Conservation (phyloP, 2,113 vertebrate species). For the Camelus dromedarius region DNA sequence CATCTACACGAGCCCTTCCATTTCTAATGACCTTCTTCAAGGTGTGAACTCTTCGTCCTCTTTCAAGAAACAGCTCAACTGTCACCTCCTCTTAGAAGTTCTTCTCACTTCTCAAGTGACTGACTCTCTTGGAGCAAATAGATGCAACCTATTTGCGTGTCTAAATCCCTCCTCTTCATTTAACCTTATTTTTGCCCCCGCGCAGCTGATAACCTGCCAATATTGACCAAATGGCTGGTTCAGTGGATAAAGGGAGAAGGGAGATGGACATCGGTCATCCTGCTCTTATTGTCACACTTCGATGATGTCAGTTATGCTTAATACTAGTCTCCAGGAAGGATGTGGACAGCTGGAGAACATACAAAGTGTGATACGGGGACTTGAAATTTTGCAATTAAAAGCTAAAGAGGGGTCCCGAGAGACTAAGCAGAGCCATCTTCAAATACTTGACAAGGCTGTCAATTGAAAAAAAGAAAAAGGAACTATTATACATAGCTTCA, state of each 20-base stretch:
- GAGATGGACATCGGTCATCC: fast-evolving
- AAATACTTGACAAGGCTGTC: fast-evolving
- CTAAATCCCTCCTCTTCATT: neutral
- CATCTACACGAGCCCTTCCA: fast-evolving
- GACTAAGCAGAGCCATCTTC: neutral
- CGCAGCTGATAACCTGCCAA: neutral
- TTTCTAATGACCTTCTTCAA: neutral
- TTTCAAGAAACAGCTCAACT: neutral
- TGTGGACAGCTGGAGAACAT: neutral
- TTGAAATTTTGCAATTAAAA: neutral
- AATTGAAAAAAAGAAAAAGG: neutral
- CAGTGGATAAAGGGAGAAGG: too few species aligned
- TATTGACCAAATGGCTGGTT: neutral
- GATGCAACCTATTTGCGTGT: neutral
- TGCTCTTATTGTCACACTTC: neutral
- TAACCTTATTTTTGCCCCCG: neutral
- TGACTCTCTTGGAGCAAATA: neutral
- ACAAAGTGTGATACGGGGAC: neutral
- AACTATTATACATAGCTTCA: neutral
- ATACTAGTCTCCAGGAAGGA: neutral
- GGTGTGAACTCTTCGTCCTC: neutral
- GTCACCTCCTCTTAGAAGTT: neutral
- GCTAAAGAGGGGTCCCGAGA: neutral
- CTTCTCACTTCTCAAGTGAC: neutral
- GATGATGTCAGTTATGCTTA: neutral